Conservation (phyloP, 2,797 vertebrate species). For the Gadopsis marmoratus region DNA sequence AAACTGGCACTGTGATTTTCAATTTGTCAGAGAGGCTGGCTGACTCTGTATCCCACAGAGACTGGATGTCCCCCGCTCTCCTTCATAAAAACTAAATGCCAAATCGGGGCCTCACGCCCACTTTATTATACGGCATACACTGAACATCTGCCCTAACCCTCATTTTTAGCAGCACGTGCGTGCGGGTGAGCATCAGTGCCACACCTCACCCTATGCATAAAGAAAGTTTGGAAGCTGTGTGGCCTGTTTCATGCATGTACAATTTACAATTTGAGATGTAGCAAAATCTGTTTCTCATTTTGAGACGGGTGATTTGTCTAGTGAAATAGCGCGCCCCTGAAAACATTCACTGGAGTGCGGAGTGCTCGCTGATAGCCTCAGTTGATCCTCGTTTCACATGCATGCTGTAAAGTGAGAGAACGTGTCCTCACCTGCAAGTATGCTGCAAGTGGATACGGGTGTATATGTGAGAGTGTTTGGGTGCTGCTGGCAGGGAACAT, state of each 20-base stretch:
- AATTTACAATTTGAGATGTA: slow-evolving; percentile 12
- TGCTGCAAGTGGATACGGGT: slow-evolving; percentile 40
- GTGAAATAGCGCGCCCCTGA: not conserved
- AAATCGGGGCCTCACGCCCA: slow-evolving; percentile 48
- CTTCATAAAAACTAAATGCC: slow-evolving; percentile 78
- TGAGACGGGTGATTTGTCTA: not conserved
- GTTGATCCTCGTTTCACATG: slow-evolving; percentile 21
- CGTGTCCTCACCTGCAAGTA: slow-evolving; percentile 28
- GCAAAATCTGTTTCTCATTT: slow-evolving; percentile 42
- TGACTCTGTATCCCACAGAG: slow-evolving; percentile 70
- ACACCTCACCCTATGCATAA: slow-evolving; percentile 30
- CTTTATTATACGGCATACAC: slow-evolving; percentile 57
- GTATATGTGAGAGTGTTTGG: slow-evolving; percentile 48
- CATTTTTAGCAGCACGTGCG: slow-evolving; percentile 41
- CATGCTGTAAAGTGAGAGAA: not conserved
- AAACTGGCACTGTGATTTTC: slow-evolving; percentile 78
- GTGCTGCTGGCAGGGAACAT: slow-evolving; percentile 41
- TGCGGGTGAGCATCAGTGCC: slow-evolving; percentile 28
- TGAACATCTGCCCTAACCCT: slow-evolving; percentile 49
- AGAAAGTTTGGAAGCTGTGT: slow-evolving; percentile 21
- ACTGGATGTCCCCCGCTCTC: slow-evolving; percentile 68
- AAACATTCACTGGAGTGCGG: slow-evolving; percentile 9
- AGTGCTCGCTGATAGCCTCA: slow-evolving; percentile 23
- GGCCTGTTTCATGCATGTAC: slow-evolving; percentile 24
- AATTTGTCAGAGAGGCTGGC: slow-evolving; percentile 66